Conservation (phyloP, 2,888 invertebrate species). For the Ectemnius cavifrons region DNA sequence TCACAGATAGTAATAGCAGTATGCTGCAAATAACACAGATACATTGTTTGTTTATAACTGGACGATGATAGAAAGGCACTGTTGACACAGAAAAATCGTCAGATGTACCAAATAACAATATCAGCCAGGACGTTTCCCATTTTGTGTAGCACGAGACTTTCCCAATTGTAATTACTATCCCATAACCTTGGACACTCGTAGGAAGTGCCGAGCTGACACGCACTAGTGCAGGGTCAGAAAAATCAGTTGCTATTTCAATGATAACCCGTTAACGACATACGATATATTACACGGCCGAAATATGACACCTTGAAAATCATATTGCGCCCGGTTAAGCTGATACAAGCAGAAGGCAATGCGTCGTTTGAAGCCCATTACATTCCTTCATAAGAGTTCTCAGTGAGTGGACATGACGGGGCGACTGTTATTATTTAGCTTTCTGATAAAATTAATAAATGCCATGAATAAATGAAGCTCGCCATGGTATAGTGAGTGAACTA, state of each 20-base stretch:
- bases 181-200: constrained; percentile 33
- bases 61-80: not conserved
- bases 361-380: too few species aligned
- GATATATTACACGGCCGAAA: not conserved
- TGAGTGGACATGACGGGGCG: too few species aligned
- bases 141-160: constrained; percentile 28
- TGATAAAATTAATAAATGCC: too few species aligned
- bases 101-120: constrained; percentile 74
- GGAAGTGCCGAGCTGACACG: not conserved
- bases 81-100: constrained; percentile 3
- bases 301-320: not conserved
- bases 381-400: too few species aligned
- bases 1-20: constrained; percentile 77
- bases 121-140: constrained; percentile 75
- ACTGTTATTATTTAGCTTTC: too few species aligned
- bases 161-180: constrained; percentile 21
- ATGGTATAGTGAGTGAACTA: too few species aligned
- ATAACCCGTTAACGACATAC: not conserved
- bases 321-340: not conserved
- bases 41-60: not conserved
- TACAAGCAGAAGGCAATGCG: not conserved
- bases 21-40: constrained; percentile 66
- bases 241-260: not conserved
- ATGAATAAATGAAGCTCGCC: too few species aligned
- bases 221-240: not conserved